Evolutionary conservation across 2,797 vertebrate genomes (phyloP), one percentile per base, ranked within the genome.

Genomic region (Coregonus sp.): DNA sequence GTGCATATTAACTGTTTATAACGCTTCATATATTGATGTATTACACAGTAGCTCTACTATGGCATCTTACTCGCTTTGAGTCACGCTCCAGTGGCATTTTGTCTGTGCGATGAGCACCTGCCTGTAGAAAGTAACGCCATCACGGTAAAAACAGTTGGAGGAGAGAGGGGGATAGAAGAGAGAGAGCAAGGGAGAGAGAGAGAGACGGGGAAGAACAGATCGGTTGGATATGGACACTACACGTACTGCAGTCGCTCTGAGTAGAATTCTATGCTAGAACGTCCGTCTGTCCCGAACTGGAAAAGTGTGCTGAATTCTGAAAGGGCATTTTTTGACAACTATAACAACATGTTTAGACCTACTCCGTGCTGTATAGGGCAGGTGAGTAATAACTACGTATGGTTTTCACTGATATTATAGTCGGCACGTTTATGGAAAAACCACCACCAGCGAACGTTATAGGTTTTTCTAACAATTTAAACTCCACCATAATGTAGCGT

Each of bases 311-410:
- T 9, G 75, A 16, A 75, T 75, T 75, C 5, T 54, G 65, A 25
- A 33, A 72, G 33, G 9, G 72, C 29, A 77, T 73, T 84, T 74
- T 74, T 63, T 77, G 70, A 50, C 16, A 50, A 50, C 52, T 15
- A 5, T 6, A 71, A 47, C 73, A 86, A 14, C 9, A 95, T 95
- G 94, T 94, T 92, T 12, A 47, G 40, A 47, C 40, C 40, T 31
- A 87, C 77, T 0, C 92, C 87, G 78, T 95, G 94, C 69, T 95
- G 94, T 73, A 11, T 94, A 40, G 82, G 92, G 67, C 94, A 95
- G 94, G 94, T 95, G 82, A 94, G 93, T 47, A 11, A 47, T 47
- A 47, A 12, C 40, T 12, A 47, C 11, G 11, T 20, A 33, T 15
- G 31, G 35, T 37, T 70, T 51, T 20, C 20, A 12, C 25, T 63